Conservation (phyloP, 2,113 vertebrate genomes). For the Numenius arquata region DNA sequence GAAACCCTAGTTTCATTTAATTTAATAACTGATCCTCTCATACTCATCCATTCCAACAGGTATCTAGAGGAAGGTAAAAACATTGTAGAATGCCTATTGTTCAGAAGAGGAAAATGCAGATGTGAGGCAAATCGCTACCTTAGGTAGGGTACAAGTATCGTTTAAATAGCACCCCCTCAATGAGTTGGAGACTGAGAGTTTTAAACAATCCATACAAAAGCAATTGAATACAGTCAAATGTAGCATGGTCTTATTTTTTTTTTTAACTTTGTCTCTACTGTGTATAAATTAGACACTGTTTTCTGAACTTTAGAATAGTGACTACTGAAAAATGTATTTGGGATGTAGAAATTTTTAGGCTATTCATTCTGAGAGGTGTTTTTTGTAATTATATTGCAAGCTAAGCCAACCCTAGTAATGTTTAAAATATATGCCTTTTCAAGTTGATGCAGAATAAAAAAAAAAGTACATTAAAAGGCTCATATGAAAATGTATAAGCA, state of each 20-base stretch:
- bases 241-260: neutral
- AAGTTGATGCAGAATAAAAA: neutral
- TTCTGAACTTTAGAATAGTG: neutral
- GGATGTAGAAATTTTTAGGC: neutral
- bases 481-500: neutral
- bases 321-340: neutral
- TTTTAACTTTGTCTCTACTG: neutral
- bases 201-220: neutral
- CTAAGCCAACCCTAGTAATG: neutral
- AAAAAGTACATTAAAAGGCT: neutral
- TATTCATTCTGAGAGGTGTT: neutral
- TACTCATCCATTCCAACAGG: neutral
- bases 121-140: neutral
- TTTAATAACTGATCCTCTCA: neutral
- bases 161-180: neutral
- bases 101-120: neutral
- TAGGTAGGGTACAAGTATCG: neutral
- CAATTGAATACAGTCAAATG: neutral
- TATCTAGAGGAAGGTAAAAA: neutral
- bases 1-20: neutral
- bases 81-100: neutral
- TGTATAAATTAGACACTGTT: neutral
- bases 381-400: neutral
- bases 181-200: neutral
- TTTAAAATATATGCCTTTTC: neutral